phyloP scores from a whole-genome alignment of 1,140 invertebrate species.

The Drosophila tsacasi region DNA sequence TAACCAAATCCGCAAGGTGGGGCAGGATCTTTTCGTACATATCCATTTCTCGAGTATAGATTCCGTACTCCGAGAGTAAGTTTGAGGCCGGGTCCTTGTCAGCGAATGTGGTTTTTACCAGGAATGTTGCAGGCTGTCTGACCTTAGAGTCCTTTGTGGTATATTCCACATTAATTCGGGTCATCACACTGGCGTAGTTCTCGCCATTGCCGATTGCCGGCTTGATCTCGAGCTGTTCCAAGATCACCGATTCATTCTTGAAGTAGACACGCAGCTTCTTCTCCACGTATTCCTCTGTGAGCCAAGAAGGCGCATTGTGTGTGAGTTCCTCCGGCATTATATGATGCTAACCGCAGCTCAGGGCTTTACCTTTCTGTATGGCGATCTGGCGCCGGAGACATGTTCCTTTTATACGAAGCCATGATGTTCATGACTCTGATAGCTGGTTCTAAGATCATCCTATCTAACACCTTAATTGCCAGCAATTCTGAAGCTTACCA shows the following conservation, averaged over 20 bases:
- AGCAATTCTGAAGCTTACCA: neutral
- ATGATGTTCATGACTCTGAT: neutral
- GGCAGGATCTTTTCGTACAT: slow-evolving; percentile 74
- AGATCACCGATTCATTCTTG: slow-evolving; percentile 46
- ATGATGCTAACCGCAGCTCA: neutral
- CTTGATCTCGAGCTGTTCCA: slow-evolving; percentile 40
- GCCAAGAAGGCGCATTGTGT: slow-evolving; percentile 56
- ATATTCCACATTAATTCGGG: slow-evolving; percentile 57
- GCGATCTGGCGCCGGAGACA: neutral
- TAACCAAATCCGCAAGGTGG: slow-evolving; percentile 45
- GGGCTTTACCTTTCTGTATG: neutral
- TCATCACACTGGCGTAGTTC: slow-evolving; percentile 76
- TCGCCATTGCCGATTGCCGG: slow-evolving; percentile 67
- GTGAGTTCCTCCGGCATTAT: slow-evolving; percentile 31
- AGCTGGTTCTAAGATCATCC: neutral
- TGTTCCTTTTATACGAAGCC: neutral
- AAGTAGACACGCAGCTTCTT: slow-evolving; percentile 53
- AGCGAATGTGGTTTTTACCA: slow-evolving; percentile 64
- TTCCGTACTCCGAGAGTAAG: slow-evolving; percentile 54
- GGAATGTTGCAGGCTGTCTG: slow-evolving; percentile 24
- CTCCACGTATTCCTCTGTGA: slow-evolving; percentile 63
- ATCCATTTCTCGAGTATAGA: slow-evolving; percentile 66
- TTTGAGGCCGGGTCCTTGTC: slow-evolving; percentile 42
- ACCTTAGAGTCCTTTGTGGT: neutral
- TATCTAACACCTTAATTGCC: neutral